Evolutionary conservation across 2,797 vertebrate genomes (phyloP), one percentile per base, ranked within the genome.

Genomic region (Anomalospiza imberbis): DNA sequence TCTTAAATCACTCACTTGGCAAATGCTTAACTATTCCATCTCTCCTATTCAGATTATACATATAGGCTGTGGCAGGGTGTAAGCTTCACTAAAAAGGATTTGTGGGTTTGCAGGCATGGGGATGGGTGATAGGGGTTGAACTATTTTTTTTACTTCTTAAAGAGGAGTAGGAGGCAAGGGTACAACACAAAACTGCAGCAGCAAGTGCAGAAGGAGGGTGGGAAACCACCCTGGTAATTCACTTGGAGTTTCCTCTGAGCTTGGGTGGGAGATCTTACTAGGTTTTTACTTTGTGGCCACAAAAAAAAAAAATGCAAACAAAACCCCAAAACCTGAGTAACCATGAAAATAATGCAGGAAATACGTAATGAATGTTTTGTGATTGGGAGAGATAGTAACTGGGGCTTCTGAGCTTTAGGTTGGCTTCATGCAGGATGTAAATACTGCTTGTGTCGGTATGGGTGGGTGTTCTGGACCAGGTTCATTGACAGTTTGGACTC

Each of bases 21-120:
- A 77, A 44, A 84, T 80, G 50, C 32, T 2, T 72, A 67, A 58
- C 77, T 95, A 10, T 79, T 89, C 38, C 58, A 11, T 65, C 31
- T 70, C 63, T 95, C 24, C 34, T 51, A 50, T 94, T 96, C 92
- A 38, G 68, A 31, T 93, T 74, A 42, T 81, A 85, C 88, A 94
- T 93, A 79, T 28, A 66, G 72, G 38, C 90, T 92, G 76, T 89
- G 92, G 54, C 63, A 55, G 81, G n/a, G 72, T 72, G 28, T 78
- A 88, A 77, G 67, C 66, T 89, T 86, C n/a, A 10, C 71, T 86
- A 66, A 18, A 71, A 83, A 85, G 84, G 91, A 62, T 4, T 22
- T 75, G 3, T 93, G 94, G 50, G 80, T 91, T 91, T 95, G 36
- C 90, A 72, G 94, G 81, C 77, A 54, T 54, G 50, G 55, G 67